These are phyloP conservation scores for Cephalopterus ornatus DNA, from an alignment of 2,113 vertebrate species.

Conservation along the genomic window DNA sequence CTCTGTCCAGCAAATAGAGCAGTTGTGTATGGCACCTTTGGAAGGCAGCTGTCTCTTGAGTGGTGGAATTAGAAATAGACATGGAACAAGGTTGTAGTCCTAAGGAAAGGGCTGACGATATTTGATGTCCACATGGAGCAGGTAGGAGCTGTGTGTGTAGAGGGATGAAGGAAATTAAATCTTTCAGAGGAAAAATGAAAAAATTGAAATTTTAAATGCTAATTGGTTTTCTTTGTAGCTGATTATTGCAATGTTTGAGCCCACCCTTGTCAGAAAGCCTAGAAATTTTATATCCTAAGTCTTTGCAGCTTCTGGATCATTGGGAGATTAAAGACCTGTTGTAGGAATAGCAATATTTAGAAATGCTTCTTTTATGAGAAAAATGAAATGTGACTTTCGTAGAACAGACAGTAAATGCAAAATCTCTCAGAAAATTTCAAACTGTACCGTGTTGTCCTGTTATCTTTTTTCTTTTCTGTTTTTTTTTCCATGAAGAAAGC, in stretches of 20 bases:
- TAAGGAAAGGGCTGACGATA: neutral
- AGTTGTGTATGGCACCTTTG: neutral
- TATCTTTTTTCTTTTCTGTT: neutral
- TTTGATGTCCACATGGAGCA: neutral
- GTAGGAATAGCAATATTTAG: neutral
- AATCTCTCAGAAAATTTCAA: neutral
- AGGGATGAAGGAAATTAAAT: neutral
- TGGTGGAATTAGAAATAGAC: neutral
- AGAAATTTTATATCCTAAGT: neutral
- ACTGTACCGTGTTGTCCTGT: rapidly evolving
- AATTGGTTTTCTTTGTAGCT: neutral
- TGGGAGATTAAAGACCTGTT: neutral
- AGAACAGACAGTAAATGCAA: neutral
- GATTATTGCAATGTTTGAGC: neutral
- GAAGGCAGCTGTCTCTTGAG: neutral
- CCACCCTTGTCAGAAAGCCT: neutral
- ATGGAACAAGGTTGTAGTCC: neutral
- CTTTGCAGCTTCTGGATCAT: neutral
- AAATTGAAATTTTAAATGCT: neutral
- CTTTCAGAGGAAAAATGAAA: neutral
- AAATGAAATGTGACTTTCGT: neutral
- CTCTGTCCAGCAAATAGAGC: neutral
- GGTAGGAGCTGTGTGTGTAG: neutral
- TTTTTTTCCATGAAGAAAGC: neutral
- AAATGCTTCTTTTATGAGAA: neutral